These are phyloP conservation scores for Carcina quercana DNA, from an alignment of 2,888 invertebrate genomes.

Conservation along the genomic window DNA sequence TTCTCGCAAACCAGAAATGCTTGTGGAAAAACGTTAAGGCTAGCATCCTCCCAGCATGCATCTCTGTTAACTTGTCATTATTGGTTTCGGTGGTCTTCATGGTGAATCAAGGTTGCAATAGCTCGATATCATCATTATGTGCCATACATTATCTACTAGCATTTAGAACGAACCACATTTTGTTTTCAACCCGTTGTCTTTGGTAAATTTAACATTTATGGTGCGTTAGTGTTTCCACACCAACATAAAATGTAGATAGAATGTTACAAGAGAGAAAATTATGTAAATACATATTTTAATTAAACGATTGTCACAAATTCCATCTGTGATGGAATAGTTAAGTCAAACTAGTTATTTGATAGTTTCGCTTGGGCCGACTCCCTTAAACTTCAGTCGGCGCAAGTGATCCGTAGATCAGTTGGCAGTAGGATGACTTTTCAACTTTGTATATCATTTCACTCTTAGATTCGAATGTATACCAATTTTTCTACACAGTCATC, in stretches of 20 bases:
- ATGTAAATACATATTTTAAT: constrained; percentile 24
- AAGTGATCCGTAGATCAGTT: constrained; percentile 15
- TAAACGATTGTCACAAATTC: constrained; percentile 40
- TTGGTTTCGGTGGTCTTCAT: not conserved
- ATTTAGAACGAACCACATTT: too few relatives aligned
- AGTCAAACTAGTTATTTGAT: constrained; percentile 6
- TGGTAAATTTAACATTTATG: not conserved
- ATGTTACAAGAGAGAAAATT: constrained; percentile 24
- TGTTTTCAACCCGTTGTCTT: too few relatives aligned
- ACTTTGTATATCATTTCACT: too few relatives aligned
- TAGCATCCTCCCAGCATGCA: too few relatives aligned
- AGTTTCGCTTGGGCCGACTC: constrained; percentile 2
- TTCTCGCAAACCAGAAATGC: too few relatives aligned
- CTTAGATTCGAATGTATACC: too few relatives aligned
- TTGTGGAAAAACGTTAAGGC: too few relatives aligned
- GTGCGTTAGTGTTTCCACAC: constrained; percentile 22
- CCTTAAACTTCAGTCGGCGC: too few relatives aligned
- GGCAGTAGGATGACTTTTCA: too few relatives aligned
- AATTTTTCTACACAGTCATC: too few relatives aligned
- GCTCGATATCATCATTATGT: constrained; percentile 7
- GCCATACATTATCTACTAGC: constrained; percentile 12
- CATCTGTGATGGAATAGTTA: constrained; percentile 37
- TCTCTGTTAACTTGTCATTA: too few relatives aligned
- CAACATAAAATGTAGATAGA: constrained; percentile 46
- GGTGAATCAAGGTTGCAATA: constrained; percentile 7